phyloP scores from a whole-genome alignment of 2,888 invertebrate genomes.

The Standfussiana lucernea region DNA sequence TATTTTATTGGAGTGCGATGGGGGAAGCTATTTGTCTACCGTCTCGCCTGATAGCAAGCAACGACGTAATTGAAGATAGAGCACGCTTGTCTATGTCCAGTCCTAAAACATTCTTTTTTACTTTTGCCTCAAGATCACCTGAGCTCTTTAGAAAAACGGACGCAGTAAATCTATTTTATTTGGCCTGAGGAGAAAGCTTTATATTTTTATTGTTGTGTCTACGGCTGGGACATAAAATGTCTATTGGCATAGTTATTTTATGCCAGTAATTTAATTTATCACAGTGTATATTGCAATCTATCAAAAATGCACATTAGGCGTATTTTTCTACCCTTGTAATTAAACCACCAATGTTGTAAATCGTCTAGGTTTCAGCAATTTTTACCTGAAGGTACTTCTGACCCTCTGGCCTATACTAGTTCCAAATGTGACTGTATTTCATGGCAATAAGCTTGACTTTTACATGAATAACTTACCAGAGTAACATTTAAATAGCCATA shows the following conservation, averaged over 20 bases:
- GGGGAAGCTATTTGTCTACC: conserved; percentile 31
- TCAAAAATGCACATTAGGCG: not conserved
- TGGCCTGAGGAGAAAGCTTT: not conserved
- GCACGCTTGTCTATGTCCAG: conserved; percentile 36
- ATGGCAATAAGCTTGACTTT: not conserved
- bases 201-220: not conserved
- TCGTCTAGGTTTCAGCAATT: not conserved
- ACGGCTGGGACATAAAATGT: not conserved
- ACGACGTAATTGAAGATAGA: conserved; percentile 38
- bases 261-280: not conserved
- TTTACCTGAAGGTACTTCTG: not conserved
- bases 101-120: conserved; percentile 15
- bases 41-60: conserved; percentile 38
- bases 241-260: not conserved
- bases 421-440: not conserved
- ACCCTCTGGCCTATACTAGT: not conserved
- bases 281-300: not conserved
- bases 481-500: conserved; percentile 24
- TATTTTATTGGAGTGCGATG: not conserved
- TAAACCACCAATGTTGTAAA: not conserved
- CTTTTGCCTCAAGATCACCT: not conserved
- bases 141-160: not conserved
- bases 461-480: conserved; percentile 19
- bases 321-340: not conserved
- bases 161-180: conserved; percentile 6